Evolutionary conservation across 1,140 invertebrate genomes (phyloP), one percentile per base, ranked within the genome.

Genomic region (Zaprionus ornatus): DNA sequence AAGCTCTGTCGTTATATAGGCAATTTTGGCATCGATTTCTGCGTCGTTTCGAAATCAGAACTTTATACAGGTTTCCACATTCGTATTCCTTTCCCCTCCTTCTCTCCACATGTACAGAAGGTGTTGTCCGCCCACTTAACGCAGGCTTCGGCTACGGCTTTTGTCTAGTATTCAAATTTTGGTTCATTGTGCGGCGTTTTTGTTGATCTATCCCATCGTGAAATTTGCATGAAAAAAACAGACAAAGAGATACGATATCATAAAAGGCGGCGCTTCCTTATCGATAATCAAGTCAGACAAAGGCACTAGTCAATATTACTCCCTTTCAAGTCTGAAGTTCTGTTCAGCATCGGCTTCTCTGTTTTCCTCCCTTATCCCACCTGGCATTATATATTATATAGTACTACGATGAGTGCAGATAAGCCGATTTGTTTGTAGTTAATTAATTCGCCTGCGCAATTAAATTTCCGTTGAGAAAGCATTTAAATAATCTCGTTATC

Each of bases 401-500:
- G 13, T 25, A 57, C 29, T 45, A 40, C 10, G 4, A 45, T 74
- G 54, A 70, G 50, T 21, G 29, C 13, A 45, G 45, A 66, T 55
- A 61, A 55, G 60, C 32, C 50, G 37, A 79, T 71, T 66, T 57
- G 61, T 50, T 74, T 23, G n/a, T 15, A 42, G 35, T 35, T 48
- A 40, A 57, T 64, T 71, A 25, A 59, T 80, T 66, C 74, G 66
- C 60, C 69, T 74, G 79, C 79, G 69, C 79, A 82, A 69, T 82
- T 82, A n/a, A 19, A 56, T 57, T 10, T 37, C 19, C 27, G 17
- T 77, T 68, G 57, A 68, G 61, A 48, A 27, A 42, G 29, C 56
- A 54, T 32, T 67, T 29, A 27, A 32, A 35, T 17, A 48, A 40
- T 67, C 55, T 50, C 9, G 29, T 66, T 59, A 72, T 66, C 62